Conservation (phyloP, 2,113 vertebrate species). For the Picathartes gymnocephalus region DNA sequence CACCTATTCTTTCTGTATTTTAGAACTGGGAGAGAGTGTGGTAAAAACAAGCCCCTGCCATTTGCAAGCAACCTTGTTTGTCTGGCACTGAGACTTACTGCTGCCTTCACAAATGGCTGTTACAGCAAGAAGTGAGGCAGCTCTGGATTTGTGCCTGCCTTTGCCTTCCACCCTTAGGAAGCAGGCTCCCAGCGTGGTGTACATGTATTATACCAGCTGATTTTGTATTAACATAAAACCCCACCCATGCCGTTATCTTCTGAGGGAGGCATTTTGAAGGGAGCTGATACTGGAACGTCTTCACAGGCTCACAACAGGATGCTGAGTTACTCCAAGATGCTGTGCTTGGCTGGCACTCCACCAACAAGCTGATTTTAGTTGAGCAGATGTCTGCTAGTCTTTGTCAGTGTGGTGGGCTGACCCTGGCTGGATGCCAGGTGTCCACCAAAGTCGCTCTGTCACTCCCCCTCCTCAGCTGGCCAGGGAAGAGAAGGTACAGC, state of each 20-base stretch:
- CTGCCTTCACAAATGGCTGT: not conserved
- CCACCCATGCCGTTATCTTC: not conserved
- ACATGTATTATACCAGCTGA: not conserved
- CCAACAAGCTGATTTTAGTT: not conserved
- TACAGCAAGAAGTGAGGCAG: not conserved
- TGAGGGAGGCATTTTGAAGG: not conserved
- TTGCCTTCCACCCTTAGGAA: not conserved
- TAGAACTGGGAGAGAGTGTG: not conserved
- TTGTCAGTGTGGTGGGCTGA: not conserved
- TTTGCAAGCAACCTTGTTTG: not conserved
- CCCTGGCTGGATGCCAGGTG: not conserved
- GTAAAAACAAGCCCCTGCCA: not conserved
- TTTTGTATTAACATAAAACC: not conserved
- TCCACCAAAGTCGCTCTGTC: not conserved
- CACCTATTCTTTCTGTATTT: fast-evolving
- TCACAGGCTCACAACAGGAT: not conserved
- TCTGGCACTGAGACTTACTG: not conserved
- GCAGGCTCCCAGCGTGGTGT: not conserved
- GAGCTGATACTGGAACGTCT: not conserved
- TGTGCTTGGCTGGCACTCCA: not conserved
- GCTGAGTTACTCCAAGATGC: not conserved
- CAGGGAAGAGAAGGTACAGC: not conserved
- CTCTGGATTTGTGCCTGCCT: not conserved
- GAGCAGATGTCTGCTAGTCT: slow-evolving; percentile 47
- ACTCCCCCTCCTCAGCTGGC: not conserved